Percentiles rank a stretch among this genome's conserved stretches.
These are phyloP conservation scores for Scartelaos histophorus DNA, from an alignment of 2,113 vertebrate genomes.

Conservation along the genomic window DNA sequence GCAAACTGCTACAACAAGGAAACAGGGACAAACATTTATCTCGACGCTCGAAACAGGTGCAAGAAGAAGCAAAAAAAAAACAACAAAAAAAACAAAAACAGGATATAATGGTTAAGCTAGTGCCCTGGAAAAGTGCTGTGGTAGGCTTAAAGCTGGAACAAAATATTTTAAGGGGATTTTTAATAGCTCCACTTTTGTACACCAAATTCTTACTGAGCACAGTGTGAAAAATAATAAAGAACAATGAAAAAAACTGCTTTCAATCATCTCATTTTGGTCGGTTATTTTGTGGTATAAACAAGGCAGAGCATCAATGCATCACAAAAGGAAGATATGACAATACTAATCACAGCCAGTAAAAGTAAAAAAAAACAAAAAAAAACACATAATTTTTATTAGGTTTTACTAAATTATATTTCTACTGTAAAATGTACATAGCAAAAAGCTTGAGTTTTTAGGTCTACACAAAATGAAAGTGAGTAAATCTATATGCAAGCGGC, in stretches of 20 bases:
- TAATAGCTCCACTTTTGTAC: not conserved
- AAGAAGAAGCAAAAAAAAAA: not conserved
- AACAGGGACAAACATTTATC: conserved; percentile 6
- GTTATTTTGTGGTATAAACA: not conserved
- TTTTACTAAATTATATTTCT: not conserved
- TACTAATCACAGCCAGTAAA: not conserved
- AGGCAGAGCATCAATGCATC: not conserved
- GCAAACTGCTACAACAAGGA: not conserved
- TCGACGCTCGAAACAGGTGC: not conserved
- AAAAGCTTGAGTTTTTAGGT: not conserved
- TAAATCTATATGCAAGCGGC: not conserved
- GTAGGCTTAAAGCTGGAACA: not conserved
- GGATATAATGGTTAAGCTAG: not conserved
- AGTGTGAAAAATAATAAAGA: not conserved
- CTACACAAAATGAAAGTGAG: too few relatives aligned
- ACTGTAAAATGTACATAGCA: not conserved
- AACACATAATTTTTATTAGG: too few relatives aligned
- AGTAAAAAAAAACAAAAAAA: not conserved
- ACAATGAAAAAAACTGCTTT: not conserved
- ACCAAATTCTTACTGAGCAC: not conserved
- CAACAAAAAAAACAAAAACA: too few relatives aligned
- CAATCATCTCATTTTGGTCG: not conserved
- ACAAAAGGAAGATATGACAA: not conserved
- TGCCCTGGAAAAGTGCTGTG: not conserved
- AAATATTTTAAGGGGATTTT: not conserved